Conservation (phyloP, 1,140 invertebrate species). For the Lethrus apterus region DNA sequence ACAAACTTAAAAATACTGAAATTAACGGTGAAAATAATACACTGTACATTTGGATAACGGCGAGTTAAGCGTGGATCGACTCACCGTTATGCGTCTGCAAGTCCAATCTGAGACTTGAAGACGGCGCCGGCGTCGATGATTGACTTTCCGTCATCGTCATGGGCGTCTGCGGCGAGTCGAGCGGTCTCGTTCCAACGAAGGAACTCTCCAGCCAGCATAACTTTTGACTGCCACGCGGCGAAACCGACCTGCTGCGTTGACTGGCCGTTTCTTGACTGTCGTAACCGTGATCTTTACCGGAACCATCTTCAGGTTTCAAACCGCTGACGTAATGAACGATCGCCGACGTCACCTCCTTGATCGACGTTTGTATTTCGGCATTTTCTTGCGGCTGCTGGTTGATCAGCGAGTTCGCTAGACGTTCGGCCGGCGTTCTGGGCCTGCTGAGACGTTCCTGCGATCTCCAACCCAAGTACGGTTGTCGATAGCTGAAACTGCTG, state of each 20-base stretch:
- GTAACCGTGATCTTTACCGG: conserved; percentile 19
- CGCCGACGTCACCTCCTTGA: conserved; percentile 88
- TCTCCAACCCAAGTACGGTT: conserved; percentile 84
- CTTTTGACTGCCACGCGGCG: conserved; percentile 48
- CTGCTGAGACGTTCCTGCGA: conserved; percentile 74
- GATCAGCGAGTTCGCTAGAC: conserved; percentile 58
- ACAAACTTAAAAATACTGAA: no score
- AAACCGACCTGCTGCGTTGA: conserved; percentile 32
- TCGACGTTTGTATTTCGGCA: conserved; percentile 78
- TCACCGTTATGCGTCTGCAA: conserved; percentile 48
- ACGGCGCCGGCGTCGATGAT: conserved; percentile 32
- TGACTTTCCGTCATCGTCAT: conserved; percentile 48
- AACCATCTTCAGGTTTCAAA: conserved; percentile 49
- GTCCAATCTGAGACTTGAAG: conserved; percentile 45
- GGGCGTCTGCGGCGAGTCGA: conserved; percentile 77
- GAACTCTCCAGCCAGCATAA: conserved; percentile 85
- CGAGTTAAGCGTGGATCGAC: conserved; percentile 45
- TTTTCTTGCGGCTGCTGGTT: conserved; percentile 46
- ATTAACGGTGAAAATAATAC: no score
- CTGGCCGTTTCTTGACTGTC: conserved; percentile 26
- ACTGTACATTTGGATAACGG: no score
- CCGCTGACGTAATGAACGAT: conserved; percentile 86
- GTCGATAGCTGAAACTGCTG: conserved; percentile 57
- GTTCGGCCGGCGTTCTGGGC: conserved; percentile 75
- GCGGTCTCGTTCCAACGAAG: conserved; percentile 75